Evolutionary conservation across 1,140 invertebrate genomes (phyloP), one percentile per base, ranked within the genome.

Genomic region (Pentalonia nigronervosa): DNA sequence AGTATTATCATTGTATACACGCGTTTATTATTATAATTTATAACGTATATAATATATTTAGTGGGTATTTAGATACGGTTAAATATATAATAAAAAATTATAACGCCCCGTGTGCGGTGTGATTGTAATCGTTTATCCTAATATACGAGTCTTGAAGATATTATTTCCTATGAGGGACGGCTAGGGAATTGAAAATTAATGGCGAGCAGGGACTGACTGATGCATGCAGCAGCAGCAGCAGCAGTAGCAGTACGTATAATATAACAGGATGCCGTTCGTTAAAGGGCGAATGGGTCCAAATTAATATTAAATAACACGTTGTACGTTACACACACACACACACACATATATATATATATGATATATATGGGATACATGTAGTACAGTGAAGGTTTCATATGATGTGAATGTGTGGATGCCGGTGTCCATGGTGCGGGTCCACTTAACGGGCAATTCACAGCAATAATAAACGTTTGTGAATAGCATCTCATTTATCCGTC

Each of bases 381-480:
- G 36, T 45, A 86, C 67, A 36, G 50, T 21, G 81, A 93, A 93
- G 81, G 91, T 84, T 84, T 84, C 56, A 30, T 88, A 88, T 30
- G 56, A 90, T 20, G 50, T 53, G 50, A 53, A 53, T 93, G 76
- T 86, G 81, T 56, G 50, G 23, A 93, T 48, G 76, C 81, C 48
- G 91, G 81, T 93, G 81, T 84, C 67, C 81, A 83, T 56, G 81
- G 91, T 93, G 91, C 91, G 91, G 91, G 91, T 93, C 91, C 91
- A 93, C 76, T 93, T 93, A 93, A 93, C 81, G 47, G 91, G 50
- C 91, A 93, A 93, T 93, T 93, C 91, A 93, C 81, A 93, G 91
- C 81, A 93, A 86, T 93, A 93, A 93, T 93, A 93, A 93, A 86
- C 34, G 91, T 93, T 93, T 84, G 76, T 93, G 91, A 93, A 93